A percentile compares a stretch with the other conserved stretches of the same genome.
Conservation (phyloP, 2,113 vertebrate genomes). For the Pontoporia blainvillei region DNA sequence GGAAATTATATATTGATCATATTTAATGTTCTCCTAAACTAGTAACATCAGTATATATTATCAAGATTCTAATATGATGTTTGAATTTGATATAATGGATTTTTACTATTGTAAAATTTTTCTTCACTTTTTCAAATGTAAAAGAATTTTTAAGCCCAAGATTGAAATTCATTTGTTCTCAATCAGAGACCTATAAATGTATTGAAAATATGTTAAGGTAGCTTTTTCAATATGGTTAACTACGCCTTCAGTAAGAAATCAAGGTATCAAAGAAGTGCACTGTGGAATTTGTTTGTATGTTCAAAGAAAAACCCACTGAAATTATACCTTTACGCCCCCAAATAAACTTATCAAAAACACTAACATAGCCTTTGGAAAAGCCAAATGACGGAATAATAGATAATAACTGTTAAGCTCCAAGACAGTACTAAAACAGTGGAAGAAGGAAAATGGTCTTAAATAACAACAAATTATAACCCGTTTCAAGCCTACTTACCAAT, state of each 20-base stretch:
- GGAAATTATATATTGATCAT: neutral
- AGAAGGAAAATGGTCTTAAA: neutral
- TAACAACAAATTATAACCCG: neutral
- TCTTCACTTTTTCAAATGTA: slow-evolving; percentile 6
- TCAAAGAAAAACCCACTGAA: neutral
- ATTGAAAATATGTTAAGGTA: neutral
- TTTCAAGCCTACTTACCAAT: slow-evolving; percentile 86
- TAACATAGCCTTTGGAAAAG: neutral
- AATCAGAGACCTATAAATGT: neutral
- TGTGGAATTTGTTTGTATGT: neutral
- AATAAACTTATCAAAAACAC: neutral
- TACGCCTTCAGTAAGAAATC: neutral
- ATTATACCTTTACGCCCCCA: neutral
- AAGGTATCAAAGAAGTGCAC: neutral
- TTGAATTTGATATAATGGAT: neutral
- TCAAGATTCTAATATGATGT: neutral
- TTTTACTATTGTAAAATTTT: neutral
- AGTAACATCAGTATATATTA: neutral
- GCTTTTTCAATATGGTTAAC: neutral
- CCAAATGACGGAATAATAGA: neutral
- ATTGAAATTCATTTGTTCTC: neutral
- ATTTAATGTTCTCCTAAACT: neutral
- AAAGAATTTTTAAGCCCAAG: neutral
- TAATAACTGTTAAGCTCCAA: neutral
- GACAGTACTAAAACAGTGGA: neutral